phyloP scores from a whole-genome alignment of 2,797 vertebrate species.

The Rhinogobio ventralis region DNA sequence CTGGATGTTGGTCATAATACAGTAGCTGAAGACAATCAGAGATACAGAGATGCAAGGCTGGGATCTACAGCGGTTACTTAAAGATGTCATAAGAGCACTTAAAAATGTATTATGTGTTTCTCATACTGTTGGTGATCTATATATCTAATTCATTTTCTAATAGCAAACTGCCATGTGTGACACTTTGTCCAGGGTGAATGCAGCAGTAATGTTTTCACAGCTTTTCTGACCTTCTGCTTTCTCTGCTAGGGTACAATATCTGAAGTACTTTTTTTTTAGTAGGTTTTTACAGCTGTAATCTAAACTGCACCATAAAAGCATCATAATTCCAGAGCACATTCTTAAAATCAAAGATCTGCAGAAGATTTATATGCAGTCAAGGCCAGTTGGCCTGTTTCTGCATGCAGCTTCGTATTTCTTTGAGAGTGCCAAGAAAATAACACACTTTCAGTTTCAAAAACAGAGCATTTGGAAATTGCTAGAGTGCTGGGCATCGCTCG shows the following conservation, averaged over 20 bases:
- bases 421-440: constrained; percentile 28
- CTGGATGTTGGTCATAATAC: constrained; percentile 1
- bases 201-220: not conserved
- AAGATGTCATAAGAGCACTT: not conserved
- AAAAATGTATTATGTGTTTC: constrained; percentile 11
- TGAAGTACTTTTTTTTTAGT: constrained; percentile 8
- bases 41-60: not conserved
- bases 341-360: constrained; percentile 14
- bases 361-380: constrained; percentile 42
- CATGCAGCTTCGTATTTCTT: constrained; percentile 28
- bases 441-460: constrained; percentile 35
- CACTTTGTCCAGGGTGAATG: not conserved
- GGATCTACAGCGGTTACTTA: not conserved
- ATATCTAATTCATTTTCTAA: not conserved
- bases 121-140: not conserved
- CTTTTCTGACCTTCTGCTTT: constrained; percentile 7
- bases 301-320: constrained; percentile 40
- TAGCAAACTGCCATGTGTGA: not conserved
- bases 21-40: not conserved
- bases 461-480: constrained; percentile 28
- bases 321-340: constrained; percentile 25
- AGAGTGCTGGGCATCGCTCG: constrained; percentile 6
- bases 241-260: constrained; percentile 7
- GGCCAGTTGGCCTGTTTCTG: constrained; percentile 26
- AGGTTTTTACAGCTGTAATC: constrained; percentile 38